A percentile compares a stretch with the other conserved stretches of the same genome.
Conservation (phyloP, 2,797 vertebrate genomes). For the Euphonia xanthogaster region DNA sequence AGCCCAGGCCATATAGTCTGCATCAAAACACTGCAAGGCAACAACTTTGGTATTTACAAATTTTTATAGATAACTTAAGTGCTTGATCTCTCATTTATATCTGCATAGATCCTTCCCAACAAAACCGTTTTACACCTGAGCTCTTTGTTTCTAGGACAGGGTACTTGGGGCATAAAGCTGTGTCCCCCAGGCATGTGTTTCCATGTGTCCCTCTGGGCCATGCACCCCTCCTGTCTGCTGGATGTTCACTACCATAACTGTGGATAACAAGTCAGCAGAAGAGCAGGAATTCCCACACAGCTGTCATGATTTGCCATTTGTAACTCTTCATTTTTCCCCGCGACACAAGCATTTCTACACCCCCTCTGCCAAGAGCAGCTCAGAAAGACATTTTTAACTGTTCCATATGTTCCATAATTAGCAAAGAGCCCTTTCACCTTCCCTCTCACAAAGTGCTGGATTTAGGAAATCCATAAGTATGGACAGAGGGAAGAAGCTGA, state of each 20-base stretch:
- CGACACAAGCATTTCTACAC: accelerated
- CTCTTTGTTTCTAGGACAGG: background rate
- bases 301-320: background rate
- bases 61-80: background rate
- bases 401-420: background rate
- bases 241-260: background rate
- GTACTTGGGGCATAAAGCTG: background rate
- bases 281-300: background rate
- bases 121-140: background rate
- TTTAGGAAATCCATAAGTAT: background rate
- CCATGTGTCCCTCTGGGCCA: background rate
- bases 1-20: background rate
- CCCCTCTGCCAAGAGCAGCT: background rate
- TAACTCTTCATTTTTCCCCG: background rate
- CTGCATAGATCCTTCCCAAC: background rate
- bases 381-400: background rate
- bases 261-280: background rate
- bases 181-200: background rate
- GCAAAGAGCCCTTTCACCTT: background rate
- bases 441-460: background rate
- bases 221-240: background rate
- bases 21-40: background rate
- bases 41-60: accelerated
- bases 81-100: background rate
- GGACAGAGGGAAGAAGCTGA: background rate